Evolutionary conservation across 2,797 vertebrate genomes (phyloP).

Genomic region (Neoniphon sammara): DNA sequence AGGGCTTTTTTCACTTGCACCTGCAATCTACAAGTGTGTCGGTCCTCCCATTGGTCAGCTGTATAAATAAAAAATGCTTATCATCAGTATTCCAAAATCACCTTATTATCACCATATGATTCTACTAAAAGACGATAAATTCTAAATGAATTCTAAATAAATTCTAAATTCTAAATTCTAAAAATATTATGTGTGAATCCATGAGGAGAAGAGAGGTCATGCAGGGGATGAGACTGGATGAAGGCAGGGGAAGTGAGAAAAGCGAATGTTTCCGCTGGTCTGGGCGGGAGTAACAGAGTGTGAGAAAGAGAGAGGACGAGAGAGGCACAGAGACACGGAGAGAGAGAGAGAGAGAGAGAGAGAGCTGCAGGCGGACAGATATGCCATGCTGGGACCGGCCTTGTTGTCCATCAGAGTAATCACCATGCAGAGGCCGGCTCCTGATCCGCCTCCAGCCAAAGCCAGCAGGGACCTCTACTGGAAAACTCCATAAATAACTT

Average conservation of each 20-base stretch:
- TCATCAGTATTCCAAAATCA: too few species aligned
- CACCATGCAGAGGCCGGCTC: background rate
- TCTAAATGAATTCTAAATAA: too few species aligned
- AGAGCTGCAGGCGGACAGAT: background rate
- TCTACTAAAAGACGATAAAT: too few species aligned
- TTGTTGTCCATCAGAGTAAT: conserved; percentile 30
- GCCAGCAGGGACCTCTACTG: conserved; percentile 62
- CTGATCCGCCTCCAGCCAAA: background rate
- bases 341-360: background rate
- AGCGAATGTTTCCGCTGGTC: background rate
- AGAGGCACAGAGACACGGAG: background rate
- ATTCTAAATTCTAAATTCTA: too few species aligned
- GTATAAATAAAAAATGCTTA: too few species aligned
- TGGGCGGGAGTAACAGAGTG: too few species aligned
- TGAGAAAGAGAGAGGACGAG: background rate
- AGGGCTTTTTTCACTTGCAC: too few species aligned
- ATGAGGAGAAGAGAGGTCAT: background rate
- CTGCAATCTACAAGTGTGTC: too few species aligned
- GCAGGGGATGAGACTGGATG: too few species aligned
- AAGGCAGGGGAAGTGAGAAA: background rate
- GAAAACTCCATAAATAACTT: conserved; percentile 47
- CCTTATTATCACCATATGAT: too few species aligned
- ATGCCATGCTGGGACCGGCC: background rate
- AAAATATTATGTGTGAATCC: too few species aligned
- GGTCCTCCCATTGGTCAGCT: too few species aligned